These are phyloP conservation scores for Tiaroga cobitis DNA, from an alignment of 2,797 vertebrate genomes.

Conservation along the genomic window DNA sequence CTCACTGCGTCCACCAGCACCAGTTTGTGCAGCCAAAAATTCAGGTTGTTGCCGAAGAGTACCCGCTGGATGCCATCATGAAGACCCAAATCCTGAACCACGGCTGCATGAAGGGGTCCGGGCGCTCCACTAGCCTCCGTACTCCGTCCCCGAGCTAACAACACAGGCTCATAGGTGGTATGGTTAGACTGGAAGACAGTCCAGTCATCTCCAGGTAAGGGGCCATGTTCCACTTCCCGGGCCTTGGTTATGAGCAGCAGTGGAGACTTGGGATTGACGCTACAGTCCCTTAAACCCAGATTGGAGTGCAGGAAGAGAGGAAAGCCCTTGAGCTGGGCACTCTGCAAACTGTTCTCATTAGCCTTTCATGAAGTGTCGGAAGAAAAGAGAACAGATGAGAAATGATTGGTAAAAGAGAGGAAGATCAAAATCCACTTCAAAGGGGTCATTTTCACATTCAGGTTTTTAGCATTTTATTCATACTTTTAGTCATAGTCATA, in stretches of 20 bases:
- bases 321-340: conserved; percentile 97
- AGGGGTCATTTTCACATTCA: neutral
- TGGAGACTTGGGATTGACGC: conserved; percentile 94
- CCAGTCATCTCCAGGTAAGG: conserved; percentile 96
- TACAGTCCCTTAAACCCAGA: conserved; percentile 96
- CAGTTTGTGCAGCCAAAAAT: conserved; percentile 97
- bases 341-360: conserved; percentile 98
- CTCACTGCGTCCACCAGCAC: conserved; percentile 95
- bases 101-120: conserved; percentile 90
- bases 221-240: conserved; percentile 85
- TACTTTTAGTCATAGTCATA: neutral
- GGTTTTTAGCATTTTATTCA: conserved; percentile 1
- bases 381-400: conserved; percentile 1
- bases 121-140: conserved; percentile 81
- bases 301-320: conserved; percentile 98
- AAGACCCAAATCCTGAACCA: conserved; percentile 97
- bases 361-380: conserved; percentile 74
- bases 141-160: conserved; percentile 93
- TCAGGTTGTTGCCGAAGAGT: conserved; percentile 96
- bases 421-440: neutral
- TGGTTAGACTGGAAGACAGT: conserved; percentile 99
- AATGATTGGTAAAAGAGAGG: neutral
- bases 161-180: conserved; percentile 94
- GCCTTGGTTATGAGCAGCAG: conserved; percentile 93
- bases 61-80: conserved; percentile 97